Evolutionary conservation across 2,797 vertebrate species (phyloP).

Genomic region (Pangasius mekongensis): DNA sequence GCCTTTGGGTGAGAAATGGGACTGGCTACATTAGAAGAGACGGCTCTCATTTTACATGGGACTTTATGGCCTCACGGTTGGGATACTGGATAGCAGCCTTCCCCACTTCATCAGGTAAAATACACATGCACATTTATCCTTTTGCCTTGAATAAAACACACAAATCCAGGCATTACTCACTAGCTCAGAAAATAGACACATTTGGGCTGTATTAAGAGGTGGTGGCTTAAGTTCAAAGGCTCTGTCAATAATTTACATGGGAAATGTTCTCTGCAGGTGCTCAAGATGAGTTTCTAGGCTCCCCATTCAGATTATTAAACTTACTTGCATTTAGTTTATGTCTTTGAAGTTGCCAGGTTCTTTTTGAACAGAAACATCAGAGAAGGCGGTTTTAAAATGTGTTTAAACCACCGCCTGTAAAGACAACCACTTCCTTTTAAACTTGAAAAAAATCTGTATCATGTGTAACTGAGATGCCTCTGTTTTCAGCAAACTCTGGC

Average conservation of each 20-base stretch:
- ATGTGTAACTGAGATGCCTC: neutral
- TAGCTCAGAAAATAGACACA: neutral
- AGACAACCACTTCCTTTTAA: neutral
- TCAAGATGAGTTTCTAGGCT: neutral
- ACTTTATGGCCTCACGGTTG: conserved; percentile 86
- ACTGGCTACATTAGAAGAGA: conserved; percentile 92
- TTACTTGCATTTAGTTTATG: neutral
- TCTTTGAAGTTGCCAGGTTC: neutral
- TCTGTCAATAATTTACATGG: neutral
- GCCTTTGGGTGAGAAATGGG: conserved; percentile 90
- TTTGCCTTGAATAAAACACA: neutral
- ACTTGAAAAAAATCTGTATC: neutral
- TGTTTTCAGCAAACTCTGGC: neutral
- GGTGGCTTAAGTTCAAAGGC: too few species aligned
- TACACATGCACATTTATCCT: neutral
- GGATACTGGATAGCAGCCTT: conserved; percentile 96
- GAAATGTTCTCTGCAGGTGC: neutral
- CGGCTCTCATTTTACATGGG: conserved; percentile 88
- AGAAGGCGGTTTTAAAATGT: neutral
- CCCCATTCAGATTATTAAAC: neutral
- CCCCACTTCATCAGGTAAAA: conserved; percentile 79
- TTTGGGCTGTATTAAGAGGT: neutral
- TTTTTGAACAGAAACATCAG: neutral
- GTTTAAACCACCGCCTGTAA: neutral
- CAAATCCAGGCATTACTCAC: neutral